phyloP scores from a whole-genome alignment of 2,797 vertebrate species.

The Saxicola maurus region DNA sequence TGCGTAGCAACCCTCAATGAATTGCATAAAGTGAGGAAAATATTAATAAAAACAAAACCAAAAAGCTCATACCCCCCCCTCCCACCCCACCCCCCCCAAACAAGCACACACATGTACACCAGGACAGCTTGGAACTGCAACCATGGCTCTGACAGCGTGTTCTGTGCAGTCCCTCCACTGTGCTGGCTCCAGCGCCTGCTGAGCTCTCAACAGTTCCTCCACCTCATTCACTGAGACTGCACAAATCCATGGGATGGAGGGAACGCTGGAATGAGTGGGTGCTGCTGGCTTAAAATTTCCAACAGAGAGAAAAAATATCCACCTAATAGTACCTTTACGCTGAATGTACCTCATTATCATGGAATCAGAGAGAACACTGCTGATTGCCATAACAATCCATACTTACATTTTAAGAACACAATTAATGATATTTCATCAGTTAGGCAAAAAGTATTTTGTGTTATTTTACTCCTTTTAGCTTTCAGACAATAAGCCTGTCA shows the following conservation, averaged over 20 bases:
- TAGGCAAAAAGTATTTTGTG: background rate
- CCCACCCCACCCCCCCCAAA: background rate
- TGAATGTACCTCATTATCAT: background rate
- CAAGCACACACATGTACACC: background rate
- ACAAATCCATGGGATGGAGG: background rate
- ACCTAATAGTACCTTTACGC: background rate
- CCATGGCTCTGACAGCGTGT: accelerated
- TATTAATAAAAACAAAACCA: background rate
- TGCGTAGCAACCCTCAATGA: background rate
- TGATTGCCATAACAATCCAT: background rate
- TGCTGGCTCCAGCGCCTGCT: background rate
- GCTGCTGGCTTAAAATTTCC: background rate
- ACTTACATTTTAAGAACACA: background rate
- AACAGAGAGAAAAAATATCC: background rate
- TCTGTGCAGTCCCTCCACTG: background rate
- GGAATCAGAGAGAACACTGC: background rate
- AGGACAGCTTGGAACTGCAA: background rate
- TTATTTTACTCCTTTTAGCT: background rate
- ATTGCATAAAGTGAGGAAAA: background rate
- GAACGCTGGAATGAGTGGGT: background rate
- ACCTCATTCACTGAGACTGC: background rate
- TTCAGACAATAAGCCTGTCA: background rate
- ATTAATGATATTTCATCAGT: background rate
- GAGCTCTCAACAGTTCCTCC: background rate
- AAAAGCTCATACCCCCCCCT: background rate